phyloP scores from a whole-genome alignment of 1,140 invertebrate species.

The Platyscapa corneri region DNA sequence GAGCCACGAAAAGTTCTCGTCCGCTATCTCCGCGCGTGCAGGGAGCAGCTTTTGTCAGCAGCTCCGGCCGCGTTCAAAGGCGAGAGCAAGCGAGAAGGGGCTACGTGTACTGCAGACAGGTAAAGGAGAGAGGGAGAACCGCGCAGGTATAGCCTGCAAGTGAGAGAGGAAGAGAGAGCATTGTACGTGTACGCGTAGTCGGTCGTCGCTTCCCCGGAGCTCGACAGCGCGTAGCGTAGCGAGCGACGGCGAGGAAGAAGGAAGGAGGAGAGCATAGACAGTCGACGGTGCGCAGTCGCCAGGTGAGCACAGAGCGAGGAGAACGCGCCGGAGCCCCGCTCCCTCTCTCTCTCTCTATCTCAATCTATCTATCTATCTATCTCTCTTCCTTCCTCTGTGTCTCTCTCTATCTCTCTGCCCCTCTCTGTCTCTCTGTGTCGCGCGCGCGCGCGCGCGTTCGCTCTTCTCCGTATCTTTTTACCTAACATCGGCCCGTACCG shows the following conservation, averaged over 20 bases:
- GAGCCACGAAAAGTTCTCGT: neutral
- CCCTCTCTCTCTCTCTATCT: constrained; percentile 2
- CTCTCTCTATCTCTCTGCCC: neutral
- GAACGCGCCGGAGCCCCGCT: constrained; percentile 9
- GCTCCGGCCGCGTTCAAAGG: neutral
- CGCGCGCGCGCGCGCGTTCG: neutral
- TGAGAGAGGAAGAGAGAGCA: constrained; percentile 53
- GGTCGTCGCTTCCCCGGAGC: constrained; percentile 25
- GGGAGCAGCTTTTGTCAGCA: no score
- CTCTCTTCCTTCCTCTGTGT: constrained; percentile 2
- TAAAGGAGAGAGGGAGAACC: constrained; percentile 7
- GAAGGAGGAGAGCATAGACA: constrained; percentile 44
- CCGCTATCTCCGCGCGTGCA: neutral
- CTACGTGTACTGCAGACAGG: neutral
- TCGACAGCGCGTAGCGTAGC: constrained; percentile 36
- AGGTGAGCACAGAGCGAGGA: constrained; percentile 70
- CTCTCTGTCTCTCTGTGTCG: neutral
- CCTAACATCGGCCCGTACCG: neutral
- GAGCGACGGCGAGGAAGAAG: constrained; percentile 44
- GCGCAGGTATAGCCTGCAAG: constrained; percentile 23
- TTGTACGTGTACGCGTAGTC: constrained; percentile 14
- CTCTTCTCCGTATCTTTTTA: constrained; percentile 14
- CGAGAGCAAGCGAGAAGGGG: constrained; percentile 5
- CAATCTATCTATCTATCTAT: neutral
- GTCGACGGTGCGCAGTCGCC: constrained; percentile 68